Conservation (phyloP, 2,888 invertebrate species). For the Sinohyriopsis cumingii region DNA sequence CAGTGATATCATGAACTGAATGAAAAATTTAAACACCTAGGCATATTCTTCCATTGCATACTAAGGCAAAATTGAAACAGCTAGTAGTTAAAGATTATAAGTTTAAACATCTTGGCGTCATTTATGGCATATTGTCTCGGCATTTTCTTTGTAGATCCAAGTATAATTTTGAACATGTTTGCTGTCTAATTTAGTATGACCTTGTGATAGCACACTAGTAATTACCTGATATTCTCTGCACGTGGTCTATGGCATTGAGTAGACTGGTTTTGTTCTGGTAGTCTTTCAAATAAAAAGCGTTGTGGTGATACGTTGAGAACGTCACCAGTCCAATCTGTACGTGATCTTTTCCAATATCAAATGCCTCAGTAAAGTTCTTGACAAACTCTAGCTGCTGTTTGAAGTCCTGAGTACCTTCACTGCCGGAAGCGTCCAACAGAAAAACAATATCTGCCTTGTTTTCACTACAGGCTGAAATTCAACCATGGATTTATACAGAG, state of each 20-base stretch:
- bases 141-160: too few species aligned
- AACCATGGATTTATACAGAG: too few species aligned
- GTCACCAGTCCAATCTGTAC: constrained; percentile 41
- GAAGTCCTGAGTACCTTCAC: constrained; percentile 36
- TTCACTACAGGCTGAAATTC: constrained; percentile 29
- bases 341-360: constrained; percentile 19
- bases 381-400: constrained; percentile 44
- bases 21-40: too few species aligned
- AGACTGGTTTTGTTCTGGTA: constrained; percentile 25
- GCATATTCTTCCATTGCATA: too few species aligned
- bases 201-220: not conserved
- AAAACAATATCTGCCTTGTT: constrained; percentile 44
- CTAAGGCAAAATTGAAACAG: too few species aligned
- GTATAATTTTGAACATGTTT: too few species aligned
- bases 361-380: constrained; percentile 27
- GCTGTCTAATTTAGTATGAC: too few species aligned
- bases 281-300: constrained; percentile 35
- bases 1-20: too few species aligned
- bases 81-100: too few species aligned
- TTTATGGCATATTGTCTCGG: too few species aligned
- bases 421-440: constrained; percentile 42
- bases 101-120: too few species aligned
- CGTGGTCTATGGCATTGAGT: constrained; percentile 22
- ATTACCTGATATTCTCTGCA: constrained; percentile 29
- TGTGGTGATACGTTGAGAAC: constrained; percentile 26